These are phyloP conservation scores for Noctilio leporinus DNA, from an alignment of 2,113 vertebrate species.

Conservation along the genomic window DNA sequence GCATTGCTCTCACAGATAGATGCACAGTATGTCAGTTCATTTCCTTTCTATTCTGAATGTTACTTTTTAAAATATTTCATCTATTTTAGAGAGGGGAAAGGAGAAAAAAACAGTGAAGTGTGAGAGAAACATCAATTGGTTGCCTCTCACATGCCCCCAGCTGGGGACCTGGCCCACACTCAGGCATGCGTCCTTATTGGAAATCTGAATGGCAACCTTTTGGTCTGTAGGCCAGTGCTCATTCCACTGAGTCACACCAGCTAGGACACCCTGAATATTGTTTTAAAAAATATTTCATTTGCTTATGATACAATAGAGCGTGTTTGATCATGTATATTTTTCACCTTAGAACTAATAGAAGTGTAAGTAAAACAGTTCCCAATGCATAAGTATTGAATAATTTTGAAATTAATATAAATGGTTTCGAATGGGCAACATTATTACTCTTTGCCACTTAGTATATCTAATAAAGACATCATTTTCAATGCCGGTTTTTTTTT, in stretches of 20 bases:
- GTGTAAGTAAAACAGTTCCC: neutral
- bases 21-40: neutral
- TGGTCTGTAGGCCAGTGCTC: too few species aligned
- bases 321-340: neutral
- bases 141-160: too few species aligned
- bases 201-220: too few species aligned
- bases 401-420: neutral
- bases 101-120: too few species aligned
- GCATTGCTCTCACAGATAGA: neutral
- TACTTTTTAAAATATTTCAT: neutral
- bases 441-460: neutral
- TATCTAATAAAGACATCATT: neutral
- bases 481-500: too few species aligned
- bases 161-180: too few species aligned
- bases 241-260: too few species aligned
- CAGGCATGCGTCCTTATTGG: too few species aligned
- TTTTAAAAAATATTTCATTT: neutral
- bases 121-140: too few species aligned
- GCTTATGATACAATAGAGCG: neutral
- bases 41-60: neutral
- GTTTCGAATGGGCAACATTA: neutral
- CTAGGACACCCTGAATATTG: neutral
- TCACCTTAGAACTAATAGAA: neutral
- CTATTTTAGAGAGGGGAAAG: too few species aligned
- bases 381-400: neutral